Evolutionary conservation across 2,113 vertebrate species (phyloP).

Genomic region (Sus scrofa): DNA sequence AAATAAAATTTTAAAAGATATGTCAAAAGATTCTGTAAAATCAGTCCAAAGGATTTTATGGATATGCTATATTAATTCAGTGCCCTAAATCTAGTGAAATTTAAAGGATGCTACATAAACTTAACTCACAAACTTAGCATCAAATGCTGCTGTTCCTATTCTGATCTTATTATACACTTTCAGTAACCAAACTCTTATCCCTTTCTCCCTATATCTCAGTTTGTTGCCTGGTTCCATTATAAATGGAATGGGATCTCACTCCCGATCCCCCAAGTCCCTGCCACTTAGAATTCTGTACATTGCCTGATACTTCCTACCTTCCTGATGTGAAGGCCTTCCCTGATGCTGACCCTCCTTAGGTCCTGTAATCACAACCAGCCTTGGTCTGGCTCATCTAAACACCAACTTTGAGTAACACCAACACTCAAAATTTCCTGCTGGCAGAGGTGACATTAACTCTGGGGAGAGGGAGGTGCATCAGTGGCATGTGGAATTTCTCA

Average conservation of each 20-base stretch:
- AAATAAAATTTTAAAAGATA: background rate
- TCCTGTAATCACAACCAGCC: background rate
- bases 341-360: background rate
- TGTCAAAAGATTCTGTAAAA: background rate
- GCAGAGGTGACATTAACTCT: background rate
- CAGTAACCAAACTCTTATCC: background rate
- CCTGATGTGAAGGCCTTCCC: background rate
- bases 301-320: background rate
- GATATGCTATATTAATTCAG: background rate
- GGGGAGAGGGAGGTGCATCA: too few species aligned
- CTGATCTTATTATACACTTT: background rate
- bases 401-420: constrained; percentile 27
- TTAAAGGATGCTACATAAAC: constrained; percentile 13
- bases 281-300: background rate
- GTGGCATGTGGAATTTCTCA: too few species aligned
- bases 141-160: background rate
- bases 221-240: background rate
- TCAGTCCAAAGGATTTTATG: background rate
- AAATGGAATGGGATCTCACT: background rate
- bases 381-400: constrained; percentile 26
- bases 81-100: background rate
- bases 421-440: constrained; percentile 20
- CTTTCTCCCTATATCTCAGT: background rate
- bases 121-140: background rate
- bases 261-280: background rate